Base-by-base conservation (phyloP, 2,888 invertebrate species). In the Philopedon plagiatum region DNA sequence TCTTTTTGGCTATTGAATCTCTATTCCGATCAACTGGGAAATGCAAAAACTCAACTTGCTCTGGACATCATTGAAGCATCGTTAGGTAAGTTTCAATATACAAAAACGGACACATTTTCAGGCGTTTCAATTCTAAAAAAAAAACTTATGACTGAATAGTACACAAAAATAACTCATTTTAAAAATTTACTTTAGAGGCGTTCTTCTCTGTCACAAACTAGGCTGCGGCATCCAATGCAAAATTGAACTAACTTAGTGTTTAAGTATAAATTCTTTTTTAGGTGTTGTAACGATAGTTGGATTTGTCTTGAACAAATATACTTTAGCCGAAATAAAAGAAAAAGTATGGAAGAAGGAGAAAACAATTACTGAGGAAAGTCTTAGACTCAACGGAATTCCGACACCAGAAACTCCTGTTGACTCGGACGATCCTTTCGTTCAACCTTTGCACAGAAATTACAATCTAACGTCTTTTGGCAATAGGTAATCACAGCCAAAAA, bases 61-160 rank as follows among this genome's bases (percentile, higher is more conserved):
- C 72, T 79, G 23, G 79, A 79, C 56, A 74, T 79, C 26, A 76
- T 81, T 46, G 80, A 80, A 71, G 78, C 78, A 34, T 75, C 73
- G 29, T 78, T 79, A 63, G 80, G 80, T 39, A 75, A 61, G 46
- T 18, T 29, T 7, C n/a, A n/a, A n/a, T n/a, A n/a, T n/a, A n/a
- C n/a, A n/a, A n/a, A n/a, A n/a, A n/a, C n/a, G n/a, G n/a, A n/a
- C n/a, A n/a, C n/a, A n/a, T n/a, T n/a, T n/a, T n/a, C n/a, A n/a
- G n/a, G n/a, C n/a, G n/a, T n/a, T n/a, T n/a, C n/a, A n/a, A n/a
- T n/a, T n/a, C n/a, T n/a, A n/a, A n/a, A n/a, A n/a, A n/a, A n/a
- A n/a, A n/a, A n/a, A n/a, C n/a, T n/a, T n/a, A n/a, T n/a, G n/a
- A n/a, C n/a, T n/a, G n/a, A n/a, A n/a, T n/a, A n/a, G n/a, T n/a